A percentile compares a stretch with the other conserved stretches of the same genome.
phyloP scores from a whole-genome alignment of 2,113 vertebrate species.

The Onychostoma macrolepis region DNA sequence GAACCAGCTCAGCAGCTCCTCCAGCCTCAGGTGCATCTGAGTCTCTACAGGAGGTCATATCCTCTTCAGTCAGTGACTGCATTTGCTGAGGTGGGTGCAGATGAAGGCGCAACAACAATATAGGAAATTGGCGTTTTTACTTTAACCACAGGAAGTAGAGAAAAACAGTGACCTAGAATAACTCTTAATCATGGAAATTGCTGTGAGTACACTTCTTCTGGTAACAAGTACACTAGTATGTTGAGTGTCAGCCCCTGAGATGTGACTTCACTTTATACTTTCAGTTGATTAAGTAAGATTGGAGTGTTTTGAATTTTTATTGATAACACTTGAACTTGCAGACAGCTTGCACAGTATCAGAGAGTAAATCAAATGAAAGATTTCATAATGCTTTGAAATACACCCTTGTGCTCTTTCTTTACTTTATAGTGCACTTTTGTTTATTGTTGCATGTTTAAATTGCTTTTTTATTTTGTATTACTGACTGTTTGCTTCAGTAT shows the following conservation, averaged over 20 bases:
- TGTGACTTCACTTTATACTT: not conserved
- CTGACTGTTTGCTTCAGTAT: not conserved
- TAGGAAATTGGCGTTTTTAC: not conserved
- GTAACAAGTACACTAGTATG: not conserved
- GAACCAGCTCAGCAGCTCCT: constrained; percentile 25
- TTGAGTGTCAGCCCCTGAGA: not conserved
- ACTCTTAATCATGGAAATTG: constrained; percentile 4
- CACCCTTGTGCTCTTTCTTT: not conserved
- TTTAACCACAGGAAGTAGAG: not conserved
- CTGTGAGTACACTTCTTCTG: not conserved
- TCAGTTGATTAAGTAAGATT: not conserved
- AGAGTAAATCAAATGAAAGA: not conserved
- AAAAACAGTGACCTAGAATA: constrained; percentile 4
- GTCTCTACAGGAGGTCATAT: not conserved
- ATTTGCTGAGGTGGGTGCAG: not conserved
- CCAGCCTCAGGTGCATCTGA: constrained; percentile 21
- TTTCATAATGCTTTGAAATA: not conserved
- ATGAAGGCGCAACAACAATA: not conserved
- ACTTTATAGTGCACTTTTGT: not conserved
- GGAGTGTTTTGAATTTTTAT: not conserved
- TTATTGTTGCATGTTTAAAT: not conserved
- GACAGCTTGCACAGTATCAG: not conserved
- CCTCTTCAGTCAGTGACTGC: constrained; percentile 16
- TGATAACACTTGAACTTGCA: not conserved
- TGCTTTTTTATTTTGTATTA: not conserved